A percentile compares a stretch with the other conserved stretches of the same genome.
phyloP scores from a whole-genome alignment of 2,113 vertebrate species.

The Eptesicus fuscus region DNA sequence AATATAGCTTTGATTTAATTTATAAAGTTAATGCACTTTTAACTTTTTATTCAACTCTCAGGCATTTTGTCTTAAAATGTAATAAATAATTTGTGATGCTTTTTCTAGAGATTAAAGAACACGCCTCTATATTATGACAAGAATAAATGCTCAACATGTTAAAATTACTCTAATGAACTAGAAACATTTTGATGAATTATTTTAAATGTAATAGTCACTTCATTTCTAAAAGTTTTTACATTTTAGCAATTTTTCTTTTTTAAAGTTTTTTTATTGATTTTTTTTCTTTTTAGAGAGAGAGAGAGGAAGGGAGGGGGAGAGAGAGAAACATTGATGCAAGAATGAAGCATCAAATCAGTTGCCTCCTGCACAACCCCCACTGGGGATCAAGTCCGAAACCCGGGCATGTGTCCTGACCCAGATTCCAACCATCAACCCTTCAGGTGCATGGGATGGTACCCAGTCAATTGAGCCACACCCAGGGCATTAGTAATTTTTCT shows the following conservation, averaged over 20 bases:
- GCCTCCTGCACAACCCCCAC: background rate
- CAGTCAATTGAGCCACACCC: background rate
- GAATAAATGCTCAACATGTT: background rate
- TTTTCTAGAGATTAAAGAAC: background rate
- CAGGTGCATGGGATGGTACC: background rate
- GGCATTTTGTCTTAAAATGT: background rate
- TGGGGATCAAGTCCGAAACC: background rate
- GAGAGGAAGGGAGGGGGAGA: no score
- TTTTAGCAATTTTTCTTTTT: background rate
- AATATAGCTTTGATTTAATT: background rate
- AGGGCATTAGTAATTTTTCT: background rate
- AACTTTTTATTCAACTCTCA: background rate
- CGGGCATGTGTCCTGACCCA: background rate
- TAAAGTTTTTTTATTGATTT: no score
- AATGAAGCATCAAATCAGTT: background rate
- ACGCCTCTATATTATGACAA: background rate
- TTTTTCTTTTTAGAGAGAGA: no score
- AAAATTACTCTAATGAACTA: background rate
- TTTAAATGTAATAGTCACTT: constrained; percentile 14
- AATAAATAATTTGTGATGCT: background rate
- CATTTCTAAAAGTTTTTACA: constrained; percentile 12
- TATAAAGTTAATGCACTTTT: background rate
- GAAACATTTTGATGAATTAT: background rate
- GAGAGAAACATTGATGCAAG: background rate
- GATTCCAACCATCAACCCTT: background rate